A percentile compares a stretch with the other conserved stretches of the same genome.
Evolutionary conservation across 2,113 vertebrate genomes (phyloP).

Genomic region (Rhinopomastus cyanomelas): DNA sequence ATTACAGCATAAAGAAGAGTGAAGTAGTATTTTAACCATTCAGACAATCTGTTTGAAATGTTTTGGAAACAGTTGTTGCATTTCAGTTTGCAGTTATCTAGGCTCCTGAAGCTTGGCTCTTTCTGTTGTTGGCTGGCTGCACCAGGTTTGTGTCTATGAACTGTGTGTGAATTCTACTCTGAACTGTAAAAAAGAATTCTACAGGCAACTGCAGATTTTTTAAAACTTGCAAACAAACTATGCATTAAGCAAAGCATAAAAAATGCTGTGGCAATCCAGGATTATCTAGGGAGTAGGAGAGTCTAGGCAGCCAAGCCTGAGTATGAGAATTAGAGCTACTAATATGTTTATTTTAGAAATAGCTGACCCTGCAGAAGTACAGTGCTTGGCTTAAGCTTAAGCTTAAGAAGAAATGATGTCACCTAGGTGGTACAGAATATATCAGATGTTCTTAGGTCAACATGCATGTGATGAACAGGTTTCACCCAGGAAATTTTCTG

Average conservation of each 20-base stretch:
- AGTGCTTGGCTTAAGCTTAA: background rate
- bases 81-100: background rate
- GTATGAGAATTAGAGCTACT: background rate
- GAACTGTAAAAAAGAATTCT: background rate
- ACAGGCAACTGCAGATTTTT: background rate
- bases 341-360: background rate
- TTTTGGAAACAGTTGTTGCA: background rate
- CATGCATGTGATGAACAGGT: background rate
- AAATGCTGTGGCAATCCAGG: background rate
- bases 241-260: conserved; percentile 14
- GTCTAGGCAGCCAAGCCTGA: background rate
- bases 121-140: background rate
- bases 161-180: background rate
- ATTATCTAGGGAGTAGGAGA: background rate
- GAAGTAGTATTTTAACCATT: background rate
- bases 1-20: background rate
- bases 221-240: background rate
- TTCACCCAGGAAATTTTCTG: background rate
- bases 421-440: background rate
- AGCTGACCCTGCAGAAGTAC: background rate
- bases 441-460: background rate
- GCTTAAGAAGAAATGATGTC: background rate
- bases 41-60: background rate
- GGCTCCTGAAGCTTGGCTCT: background rate
- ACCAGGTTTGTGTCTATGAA: background rate